Evolutionary conservation across 2,888 invertebrate species (phyloP).

Genomic region (Melieria crassipennis): DNA sequence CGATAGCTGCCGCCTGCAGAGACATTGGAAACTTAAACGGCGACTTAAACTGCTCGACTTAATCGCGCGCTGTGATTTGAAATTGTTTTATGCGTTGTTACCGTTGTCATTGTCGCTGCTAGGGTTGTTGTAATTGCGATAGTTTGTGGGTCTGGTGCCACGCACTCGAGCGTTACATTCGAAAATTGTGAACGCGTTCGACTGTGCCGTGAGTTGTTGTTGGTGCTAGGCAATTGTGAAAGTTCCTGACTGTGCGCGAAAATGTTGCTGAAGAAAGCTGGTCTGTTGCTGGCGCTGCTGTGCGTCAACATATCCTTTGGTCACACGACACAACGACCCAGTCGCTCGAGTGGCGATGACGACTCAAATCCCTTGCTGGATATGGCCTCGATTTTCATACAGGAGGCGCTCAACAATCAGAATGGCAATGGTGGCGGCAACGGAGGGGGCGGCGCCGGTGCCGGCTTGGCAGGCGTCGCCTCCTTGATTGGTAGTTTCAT

Average conservation of each 20-base stretch:
- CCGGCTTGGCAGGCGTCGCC: constrained; percentile 69
- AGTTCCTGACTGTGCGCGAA: constrained; percentile 31
- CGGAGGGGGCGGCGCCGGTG: constrained; percentile 65
- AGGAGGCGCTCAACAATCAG: constrained; percentile 68
- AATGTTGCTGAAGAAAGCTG: constrained; percentile 56
- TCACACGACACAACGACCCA: constrained; percentile 54
- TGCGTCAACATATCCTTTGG: constrained; percentile 57
- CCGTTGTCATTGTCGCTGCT: neutral
- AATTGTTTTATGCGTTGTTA: neutral
- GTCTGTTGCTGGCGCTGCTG: constrained; percentile 55
- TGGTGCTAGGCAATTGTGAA: constrained; percentile 26
- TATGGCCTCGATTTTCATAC: constrained; percentile 75
- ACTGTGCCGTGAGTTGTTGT: too few relatives aligned
- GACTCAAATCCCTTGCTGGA: constrained; percentile 74
- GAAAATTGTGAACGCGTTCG: neutral
- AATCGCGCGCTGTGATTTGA: neutral
- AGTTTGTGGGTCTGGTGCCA: constrained; percentile 8
- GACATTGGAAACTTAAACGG: neutral
- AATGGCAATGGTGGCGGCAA: constrained; percentile 58
- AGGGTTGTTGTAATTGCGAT: neutral
- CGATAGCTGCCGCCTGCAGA: neutral
- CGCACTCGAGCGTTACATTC: neutral
- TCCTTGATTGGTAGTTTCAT: constrained; percentile 75
- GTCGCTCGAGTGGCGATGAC: constrained; percentile 66
- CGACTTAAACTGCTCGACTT: neutral